Evolutionary conservation across 2,888 invertebrate species (phyloP), one percentile per base, ranked within the genome.

Genomic region (Dynastes maya): DNA sequence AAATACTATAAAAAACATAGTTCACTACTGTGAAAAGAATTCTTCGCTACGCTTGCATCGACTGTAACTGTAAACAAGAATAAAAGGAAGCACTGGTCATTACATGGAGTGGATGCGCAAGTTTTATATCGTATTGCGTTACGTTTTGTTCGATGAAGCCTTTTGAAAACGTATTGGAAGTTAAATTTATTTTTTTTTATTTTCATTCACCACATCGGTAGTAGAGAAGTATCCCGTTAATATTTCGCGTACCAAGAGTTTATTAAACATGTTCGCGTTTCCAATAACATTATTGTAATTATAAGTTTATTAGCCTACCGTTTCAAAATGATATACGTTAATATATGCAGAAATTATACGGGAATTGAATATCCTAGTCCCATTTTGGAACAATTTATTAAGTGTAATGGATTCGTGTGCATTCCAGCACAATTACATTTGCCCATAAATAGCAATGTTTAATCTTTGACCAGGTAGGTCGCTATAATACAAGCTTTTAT

Each of bases 371-470:
- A 16, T 5, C n/a, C 40, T 40, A 65, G 29, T 65, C 65, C 32
- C 16, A 65, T 65, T 65, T 65, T 65, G 32, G 37, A 65, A 16
- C 16, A 65, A 40, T 65, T 65, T 65, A 65, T 65, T 63, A 63
- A 63, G 32, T 32, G 32, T 29, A 45, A 45, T 45, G 11, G 45
- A 45, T 45, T 45, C 11, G 8, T 11, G 45, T 45, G 11, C 13
- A 32, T 63, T 32, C 63, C 9, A 63, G 32, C 63, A 32, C 27
- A 13, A 32, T 29, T 63, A 63, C 27, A 32, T 63, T 32, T 63
- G 63, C 9, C 63, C 63, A 63, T 63, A 63, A 27, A 63, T 63
- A 32, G 63, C 27, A 29, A 63, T 63, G 63, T 63, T 63, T 32
- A 63, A 63, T 63, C 63, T 63, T 63, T 32, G 63, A 32, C 11